Evolutionary conservation across 2,797 vertebrate species (phyloP).

Genomic region (Chelon auratus): DNA sequence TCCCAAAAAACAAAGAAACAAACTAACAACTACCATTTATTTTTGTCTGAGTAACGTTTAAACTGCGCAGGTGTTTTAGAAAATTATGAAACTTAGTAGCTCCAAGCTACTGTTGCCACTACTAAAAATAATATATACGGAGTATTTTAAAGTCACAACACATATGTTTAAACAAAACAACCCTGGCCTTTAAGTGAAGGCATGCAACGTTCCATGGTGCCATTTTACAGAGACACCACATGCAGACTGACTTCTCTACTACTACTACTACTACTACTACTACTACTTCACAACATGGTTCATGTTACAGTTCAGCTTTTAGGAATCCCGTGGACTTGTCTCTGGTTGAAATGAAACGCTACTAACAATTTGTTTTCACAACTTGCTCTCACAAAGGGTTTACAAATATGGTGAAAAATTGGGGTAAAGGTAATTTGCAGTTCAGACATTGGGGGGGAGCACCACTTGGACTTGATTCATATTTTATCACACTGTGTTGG

Average conservation of each 20-base stretch:
- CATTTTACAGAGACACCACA: not conserved
- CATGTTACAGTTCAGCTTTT: constrained; percentile 16
- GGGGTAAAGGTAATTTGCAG: constrained; percentile 39
- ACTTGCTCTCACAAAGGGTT: constrained; percentile 30
- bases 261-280: not conserved
- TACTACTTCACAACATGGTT: constrained; percentile 4
- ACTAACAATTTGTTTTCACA: constrained; percentile 35
- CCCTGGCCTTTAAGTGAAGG: not conserved
- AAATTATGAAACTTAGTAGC: too few relatives aligned
- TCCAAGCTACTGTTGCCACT: too few relatives aligned
- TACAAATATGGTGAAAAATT: constrained; percentile 44
- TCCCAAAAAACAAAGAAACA: not conserved
- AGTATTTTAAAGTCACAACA: too few relatives aligned
- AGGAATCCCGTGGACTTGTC: constrained; percentile 13
- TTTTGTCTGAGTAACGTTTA: not conserved
- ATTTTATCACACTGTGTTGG: constrained; percentile 44
- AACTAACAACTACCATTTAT: too few relatives aligned
- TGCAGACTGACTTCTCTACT: not conserved
- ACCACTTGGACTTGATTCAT: constrained; percentile 34
- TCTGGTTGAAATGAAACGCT: constrained; percentile 20
- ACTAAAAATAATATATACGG: too few relatives aligned
- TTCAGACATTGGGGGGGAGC: constrained; percentile 14
- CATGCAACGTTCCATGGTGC: not conserved
- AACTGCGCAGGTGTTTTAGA: not conserved
- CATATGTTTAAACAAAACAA: not conserved